These are phyloP conservation scores for Hyperopisus bebe DNA, from an alignment of 2,113 vertebrate species.

Conservation along the genomic window DNA sequence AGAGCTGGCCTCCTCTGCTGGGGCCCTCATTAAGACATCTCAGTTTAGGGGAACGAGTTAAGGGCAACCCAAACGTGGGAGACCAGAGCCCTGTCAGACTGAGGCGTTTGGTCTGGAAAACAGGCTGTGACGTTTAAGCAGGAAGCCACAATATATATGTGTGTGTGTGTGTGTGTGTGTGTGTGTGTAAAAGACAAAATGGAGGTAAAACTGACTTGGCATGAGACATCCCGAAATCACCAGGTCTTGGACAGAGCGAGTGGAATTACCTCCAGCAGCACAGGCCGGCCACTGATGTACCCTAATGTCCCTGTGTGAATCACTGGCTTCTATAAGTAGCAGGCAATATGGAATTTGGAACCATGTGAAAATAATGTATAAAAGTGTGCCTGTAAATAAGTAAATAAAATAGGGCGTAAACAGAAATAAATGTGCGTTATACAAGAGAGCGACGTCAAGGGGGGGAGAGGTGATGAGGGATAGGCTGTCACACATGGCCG, in stretches of 20 bases:
- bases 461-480: not conserved
- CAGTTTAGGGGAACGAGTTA: constrained; percentile 49
- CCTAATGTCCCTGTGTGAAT: not conserved
- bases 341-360: not conserved
- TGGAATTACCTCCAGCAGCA: not conserved
- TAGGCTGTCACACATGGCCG: not conserved
- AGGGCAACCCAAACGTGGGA: constrained; percentile 45
- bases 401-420: not conserved
- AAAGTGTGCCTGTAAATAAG: not conserved
- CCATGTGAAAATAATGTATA: not conserved
- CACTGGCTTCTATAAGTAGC: not conserved
- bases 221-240: not conserved
- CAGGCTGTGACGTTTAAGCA: not conserved
- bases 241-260: not conserved
- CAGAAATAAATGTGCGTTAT: not conserved
- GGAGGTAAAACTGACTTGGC: not conserved
- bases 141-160: not conserved
- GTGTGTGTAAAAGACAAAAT: not conserved
- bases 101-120: not conserved
- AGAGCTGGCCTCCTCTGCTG: constrained; percentile 48
- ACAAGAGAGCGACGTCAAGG: not conserved
- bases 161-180: too few relatives aligned
- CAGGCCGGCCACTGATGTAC: not conserved
- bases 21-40: constrained; percentile 58
- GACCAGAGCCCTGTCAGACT: constrained; percentile 29